phyloP scores from a whole-genome alignment of 2,113 vertebrate species.

The Heptranchias perlo region DNA sequence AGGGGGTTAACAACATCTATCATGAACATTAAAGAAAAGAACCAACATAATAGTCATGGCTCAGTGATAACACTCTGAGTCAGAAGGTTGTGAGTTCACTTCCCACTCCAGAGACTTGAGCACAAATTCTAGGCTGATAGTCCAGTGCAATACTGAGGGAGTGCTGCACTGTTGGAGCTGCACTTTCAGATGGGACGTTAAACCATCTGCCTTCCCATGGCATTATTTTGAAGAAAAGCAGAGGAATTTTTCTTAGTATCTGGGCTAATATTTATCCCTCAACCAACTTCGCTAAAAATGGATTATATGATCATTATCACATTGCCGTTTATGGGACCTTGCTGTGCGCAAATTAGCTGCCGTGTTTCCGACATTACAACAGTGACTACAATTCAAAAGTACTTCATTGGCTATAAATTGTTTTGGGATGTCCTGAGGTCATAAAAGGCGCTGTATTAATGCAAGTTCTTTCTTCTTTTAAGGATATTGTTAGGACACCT shows the following conservation, averaged over 20 bases:
- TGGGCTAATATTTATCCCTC: not conserved
- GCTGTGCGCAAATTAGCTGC: not conserved
- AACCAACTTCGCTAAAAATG: not conserved
- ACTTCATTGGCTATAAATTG: not conserved
- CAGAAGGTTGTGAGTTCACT: not conserved
- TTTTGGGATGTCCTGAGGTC: not conserved
- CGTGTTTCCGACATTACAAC: not conserved
- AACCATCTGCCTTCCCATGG: not conserved
- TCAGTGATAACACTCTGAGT: not conserved
- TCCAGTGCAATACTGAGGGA: not conserved
- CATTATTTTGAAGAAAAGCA: not conserved
- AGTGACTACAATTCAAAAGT: no score
- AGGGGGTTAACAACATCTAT: no score
- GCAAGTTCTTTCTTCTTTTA: not conserved
- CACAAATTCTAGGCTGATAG: not conserved
- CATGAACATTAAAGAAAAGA: not conserved
- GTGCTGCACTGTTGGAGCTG: not conserved
- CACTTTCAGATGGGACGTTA: not conserved
- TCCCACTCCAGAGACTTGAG: not conserved
- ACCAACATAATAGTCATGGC: not conserved
- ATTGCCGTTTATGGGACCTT: not conserved
- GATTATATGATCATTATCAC: not conserved
- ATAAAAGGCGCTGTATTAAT: not conserved
- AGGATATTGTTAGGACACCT: not conserved
- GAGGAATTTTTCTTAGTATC: no score